phyloP scores from a whole-genome alignment of 2,888 invertebrate species.

The Stomorhina lunata region DNA sequence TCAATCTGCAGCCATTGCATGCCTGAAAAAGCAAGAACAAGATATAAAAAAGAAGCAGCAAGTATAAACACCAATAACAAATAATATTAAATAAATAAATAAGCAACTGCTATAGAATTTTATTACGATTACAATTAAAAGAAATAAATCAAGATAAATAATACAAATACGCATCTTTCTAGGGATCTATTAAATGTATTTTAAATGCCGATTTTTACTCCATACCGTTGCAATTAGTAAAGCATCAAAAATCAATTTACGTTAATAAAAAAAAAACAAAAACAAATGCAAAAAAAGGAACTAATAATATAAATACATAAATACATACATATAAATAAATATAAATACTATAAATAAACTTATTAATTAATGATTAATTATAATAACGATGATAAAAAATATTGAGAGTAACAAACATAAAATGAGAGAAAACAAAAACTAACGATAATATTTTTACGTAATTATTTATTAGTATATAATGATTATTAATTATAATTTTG shows the following conservation, averaged over 20 bases:
- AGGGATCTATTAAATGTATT: conserved; percentile 60
- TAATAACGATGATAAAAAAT: conserved; percentile 62
- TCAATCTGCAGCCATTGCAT: conserved; percentile 50
- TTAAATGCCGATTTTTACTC: conserved; percentile 64
- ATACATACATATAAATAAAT: conserved; percentile 28
- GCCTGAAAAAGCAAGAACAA: conserved; percentile 46
- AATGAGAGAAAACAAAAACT: conserved; percentile 51
- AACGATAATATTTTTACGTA: conserved; percentile 75
- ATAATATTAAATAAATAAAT: conserved; percentile 7
- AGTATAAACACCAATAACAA: conserved; percentile 61
- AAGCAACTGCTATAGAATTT: conserved; percentile 51
- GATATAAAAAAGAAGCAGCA: too few relatives aligned
- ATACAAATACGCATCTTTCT: conserved; percentile 46
- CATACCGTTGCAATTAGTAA: conserved; percentile 56
- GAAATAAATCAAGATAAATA: not conserved
- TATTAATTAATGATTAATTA: conserved; percentile 67
- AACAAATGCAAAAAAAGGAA: too few relatives aligned
- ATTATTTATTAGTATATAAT: conserved; percentile 76
- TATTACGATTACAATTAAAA: conserved; percentile 53
- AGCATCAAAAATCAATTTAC: conserved; percentile 53
- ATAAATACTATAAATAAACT: conserved; percentile 60
- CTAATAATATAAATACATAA: not conserved
- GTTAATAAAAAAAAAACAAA: conserved; percentile 52
- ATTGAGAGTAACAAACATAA: conserved; percentile 36
- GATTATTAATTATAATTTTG: conserved; percentile 69